Evolutionary conservation across 1,140 invertebrate species (phyloP).

Genomic region (Drosophila athabasca): DNA sequence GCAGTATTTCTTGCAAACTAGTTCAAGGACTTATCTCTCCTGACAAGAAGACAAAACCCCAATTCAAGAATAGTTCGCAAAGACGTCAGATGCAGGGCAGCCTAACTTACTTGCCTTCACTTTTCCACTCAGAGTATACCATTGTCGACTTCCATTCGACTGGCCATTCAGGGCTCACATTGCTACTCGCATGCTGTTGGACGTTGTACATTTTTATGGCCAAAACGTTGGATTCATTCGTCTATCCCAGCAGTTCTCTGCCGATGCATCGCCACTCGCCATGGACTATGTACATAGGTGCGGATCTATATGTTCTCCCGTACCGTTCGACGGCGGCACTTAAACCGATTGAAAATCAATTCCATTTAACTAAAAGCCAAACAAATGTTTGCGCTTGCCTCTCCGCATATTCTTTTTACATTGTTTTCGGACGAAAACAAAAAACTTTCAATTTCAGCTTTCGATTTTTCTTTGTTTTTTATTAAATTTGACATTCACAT

Average conservation of each 20-base stretch:
- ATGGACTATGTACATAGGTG: background rate
- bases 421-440: slow-evolving; percentile 35
- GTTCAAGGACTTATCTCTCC: no score
- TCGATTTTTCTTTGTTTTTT: slow-evolving; percentile 35
- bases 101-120: no score
- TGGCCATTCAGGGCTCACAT: background rate
- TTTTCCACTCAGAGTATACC: no score
- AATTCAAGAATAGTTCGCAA: no score
- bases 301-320: slow-evolving; percentile 4
- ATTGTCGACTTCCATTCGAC: background rate
- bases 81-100: no score
- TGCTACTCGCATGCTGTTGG: no score
- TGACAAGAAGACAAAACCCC: no score
- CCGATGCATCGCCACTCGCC: no score
- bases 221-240: background rate
- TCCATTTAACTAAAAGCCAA: slow-evolving; percentile 77
- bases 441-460: slow-evolving; percentile 51
- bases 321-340: slow-evolving; percentile 47
- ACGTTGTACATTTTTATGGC: slow-evolving; percentile 18
- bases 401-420: slow-evolving; percentile 18
- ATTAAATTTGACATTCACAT: slow-evolving; percentile 68
- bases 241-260: background rate
- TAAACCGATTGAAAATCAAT: slow-evolving; percentile 76
- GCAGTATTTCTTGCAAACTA: no score
- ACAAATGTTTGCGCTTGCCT: slow-evolving; percentile 60